phyloP scores from a whole-genome alignment of 2,888 invertebrate species.

The Ametastegia equiseti region DNA sequence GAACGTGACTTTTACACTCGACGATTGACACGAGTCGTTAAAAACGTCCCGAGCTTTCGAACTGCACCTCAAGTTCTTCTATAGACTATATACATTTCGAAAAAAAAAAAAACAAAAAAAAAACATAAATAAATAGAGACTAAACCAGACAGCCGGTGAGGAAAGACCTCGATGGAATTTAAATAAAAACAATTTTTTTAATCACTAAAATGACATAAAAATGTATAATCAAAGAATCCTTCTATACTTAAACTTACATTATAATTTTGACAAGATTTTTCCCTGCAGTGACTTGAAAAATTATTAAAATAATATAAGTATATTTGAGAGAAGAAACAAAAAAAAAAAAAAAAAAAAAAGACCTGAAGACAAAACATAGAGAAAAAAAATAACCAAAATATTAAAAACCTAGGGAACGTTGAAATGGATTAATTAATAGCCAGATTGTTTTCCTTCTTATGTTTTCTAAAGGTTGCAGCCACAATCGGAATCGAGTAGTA shows the following conservation, averaged over 20 bases:
- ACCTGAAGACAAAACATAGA: too few relatives aligned
- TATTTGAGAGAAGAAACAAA: too few relatives aligned
- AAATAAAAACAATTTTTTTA: too few relatives aligned
- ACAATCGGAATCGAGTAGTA: constrained; percentile 70
- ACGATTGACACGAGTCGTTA: background rate
- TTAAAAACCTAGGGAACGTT: background rate
- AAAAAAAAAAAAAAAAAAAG: background rate
- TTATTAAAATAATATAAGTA: too few relatives aligned
- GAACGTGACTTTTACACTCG: background rate
- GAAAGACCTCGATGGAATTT: too few relatives aligned
- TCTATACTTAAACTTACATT: too few relatives aligned
- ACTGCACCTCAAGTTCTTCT: background rate
- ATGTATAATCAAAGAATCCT: too few relatives aligned
- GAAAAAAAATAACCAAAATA: background rate
- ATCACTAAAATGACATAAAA: too few relatives aligned
- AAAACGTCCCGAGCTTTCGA: background rate
- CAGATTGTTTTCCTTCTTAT: background rate
- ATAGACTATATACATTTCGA: background rate
- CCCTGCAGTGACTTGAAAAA: too few relatives aligned
- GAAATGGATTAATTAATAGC: constrained; percentile 9
- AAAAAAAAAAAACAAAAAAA: background rate
- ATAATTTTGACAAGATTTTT: too few relatives aligned
- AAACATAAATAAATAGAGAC: too few relatives aligned
- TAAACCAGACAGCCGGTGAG: too few relatives aligned
- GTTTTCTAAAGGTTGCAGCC: constrained; percentile 68